Evolutionary conservation across 2,113 vertebrate species (phyloP), one percentile per base, ranked within the genome.

Genomic region (Tamias sibiricus): DNA sequence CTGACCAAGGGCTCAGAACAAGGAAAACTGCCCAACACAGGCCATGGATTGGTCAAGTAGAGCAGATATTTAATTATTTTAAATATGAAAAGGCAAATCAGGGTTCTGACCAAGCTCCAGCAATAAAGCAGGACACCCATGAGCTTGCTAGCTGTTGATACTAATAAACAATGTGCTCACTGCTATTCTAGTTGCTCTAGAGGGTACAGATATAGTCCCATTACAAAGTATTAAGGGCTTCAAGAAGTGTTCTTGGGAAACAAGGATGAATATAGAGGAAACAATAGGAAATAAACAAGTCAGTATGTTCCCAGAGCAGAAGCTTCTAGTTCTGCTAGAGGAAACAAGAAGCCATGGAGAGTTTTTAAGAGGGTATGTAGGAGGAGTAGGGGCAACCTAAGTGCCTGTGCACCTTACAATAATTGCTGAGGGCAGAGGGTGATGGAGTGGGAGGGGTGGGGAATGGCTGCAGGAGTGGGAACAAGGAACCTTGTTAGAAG

Each of bases 61-160:
- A 71, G 14, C 76, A 75, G 77, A n/a, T 11, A 4, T 82, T 82
- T 87, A 89, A 80, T 96, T 95, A 92, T 74, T 94, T 90, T 92
- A 87, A 90, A 74, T 80, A 94, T 59, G 28, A 75, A 95, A 96
- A 95, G 28, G 75, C 20, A 92, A 92, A 68, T 40, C 42, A 47
- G 35, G 8, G 28, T 81, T 92, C 32, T 92, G 28, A 94, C 30
- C 17, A 96, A 57, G 40, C 74, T 74, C 71, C 76, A 81, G 28
- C 16, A 72, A 87, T 84, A 92, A 96, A 83, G 26, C 79, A 93
- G 86, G 28, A 35, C 66, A 91, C 17, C n/a, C 59, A 47, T 64
- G 66, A 47, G 24, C 44, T 87, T 87, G 88, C 92, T 82, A 83
- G 83, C 42, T 59, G 2, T n/a, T 91, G n/a, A 71, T 96, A 80